phyloP scores from a whole-genome alignment of 2,113 vertebrate species.

The Poicephalus gulielmi region DNA sequence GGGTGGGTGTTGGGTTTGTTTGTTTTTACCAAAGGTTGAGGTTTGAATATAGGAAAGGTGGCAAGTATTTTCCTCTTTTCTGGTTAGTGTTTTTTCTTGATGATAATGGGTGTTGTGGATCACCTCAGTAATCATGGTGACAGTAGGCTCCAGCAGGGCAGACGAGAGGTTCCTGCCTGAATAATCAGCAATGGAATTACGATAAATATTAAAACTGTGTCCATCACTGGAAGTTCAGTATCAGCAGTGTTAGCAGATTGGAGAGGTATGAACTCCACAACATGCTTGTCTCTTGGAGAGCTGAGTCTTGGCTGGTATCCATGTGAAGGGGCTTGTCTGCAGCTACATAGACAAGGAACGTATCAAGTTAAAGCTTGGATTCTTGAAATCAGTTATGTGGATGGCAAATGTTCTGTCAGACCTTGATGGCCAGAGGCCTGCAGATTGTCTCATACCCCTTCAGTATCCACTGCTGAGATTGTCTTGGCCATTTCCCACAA shows the following conservation, averaged over 20 bases:
- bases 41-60: neutral
- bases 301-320: neutral
- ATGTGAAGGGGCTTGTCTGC: neutral
- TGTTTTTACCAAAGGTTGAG: neutral
- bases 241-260: neutral
- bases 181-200: neutral
- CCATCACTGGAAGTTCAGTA: neutral
- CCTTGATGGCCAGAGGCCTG: neutral
- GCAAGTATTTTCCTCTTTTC: neutral
- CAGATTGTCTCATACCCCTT: neutral
- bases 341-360: rapidly evolving
- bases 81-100: neutral
- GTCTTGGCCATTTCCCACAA: neutral
- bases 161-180: neutral
- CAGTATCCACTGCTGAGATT: neutral
- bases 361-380: neutral
- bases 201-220: neutral
- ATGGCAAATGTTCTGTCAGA: neutral
- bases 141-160: neutral
- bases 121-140: neutral
- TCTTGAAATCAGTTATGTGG: neutral
- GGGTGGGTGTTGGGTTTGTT: neutral
- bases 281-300: neutral
- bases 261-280: neutral
- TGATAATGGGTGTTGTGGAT: neutral